These are phyloP conservation scores for Pipistrellus kuhlii DNA, from an alignment of 2,797 vertebrate species.

Conservation along the genomic window DNA sequence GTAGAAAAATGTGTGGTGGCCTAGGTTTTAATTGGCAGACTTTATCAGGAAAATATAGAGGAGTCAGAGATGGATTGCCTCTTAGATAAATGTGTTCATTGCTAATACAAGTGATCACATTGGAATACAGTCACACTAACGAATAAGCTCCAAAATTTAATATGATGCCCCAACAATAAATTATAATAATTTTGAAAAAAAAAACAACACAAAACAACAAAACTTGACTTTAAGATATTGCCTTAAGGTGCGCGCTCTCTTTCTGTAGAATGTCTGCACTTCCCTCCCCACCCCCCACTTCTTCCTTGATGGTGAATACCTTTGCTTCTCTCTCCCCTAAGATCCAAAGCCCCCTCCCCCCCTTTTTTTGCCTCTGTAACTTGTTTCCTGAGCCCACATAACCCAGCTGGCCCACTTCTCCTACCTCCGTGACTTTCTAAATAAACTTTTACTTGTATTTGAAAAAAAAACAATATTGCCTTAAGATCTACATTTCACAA, in stretches of 20 bases:
- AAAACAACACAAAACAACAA: neutral
- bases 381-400: neutral
- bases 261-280: neutral
- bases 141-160: neutral
- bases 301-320: neutral
- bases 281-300: neutral
- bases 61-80: neutral
- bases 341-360: too few species aligned
- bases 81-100: neutral
- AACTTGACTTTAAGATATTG: neutral
- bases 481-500: constrained; percentile 22
- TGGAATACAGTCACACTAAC: constrained; percentile 14
- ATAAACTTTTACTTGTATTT: neutral
- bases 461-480: neutral
- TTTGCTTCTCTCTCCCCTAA: neutral
- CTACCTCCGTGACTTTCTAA: neutral
- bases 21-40: neutral
- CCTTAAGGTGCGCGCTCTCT: neutral
- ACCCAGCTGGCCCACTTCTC: neutral
- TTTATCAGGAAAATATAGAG: neutral
- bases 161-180: neutral
- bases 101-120: neutral
- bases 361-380: neutral
- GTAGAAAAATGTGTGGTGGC: neutral
- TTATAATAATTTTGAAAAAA: neutral